Conservation (phyloP, 1,140 invertebrate genomes). For the Camponotus pennsylvanicus region DNA sequence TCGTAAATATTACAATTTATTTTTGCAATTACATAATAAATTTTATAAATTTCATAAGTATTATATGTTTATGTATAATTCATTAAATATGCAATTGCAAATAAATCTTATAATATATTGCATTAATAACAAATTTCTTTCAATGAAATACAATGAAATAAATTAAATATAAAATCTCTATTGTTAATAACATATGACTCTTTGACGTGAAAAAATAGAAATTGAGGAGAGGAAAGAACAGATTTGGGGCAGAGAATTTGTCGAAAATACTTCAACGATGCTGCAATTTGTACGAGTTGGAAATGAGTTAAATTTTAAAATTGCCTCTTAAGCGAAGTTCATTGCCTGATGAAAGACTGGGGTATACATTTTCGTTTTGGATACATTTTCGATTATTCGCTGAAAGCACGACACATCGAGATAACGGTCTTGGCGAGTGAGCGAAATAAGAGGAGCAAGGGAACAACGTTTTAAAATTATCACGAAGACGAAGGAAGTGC, state of each 20-base stretch:
- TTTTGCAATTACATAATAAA: background rate
- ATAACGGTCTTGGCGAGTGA: constrained; percentile 66
- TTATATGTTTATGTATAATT: no score
- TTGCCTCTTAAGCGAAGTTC: constrained; percentile 39
- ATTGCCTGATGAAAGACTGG: constrained; percentile 54
- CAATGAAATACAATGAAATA: no score
- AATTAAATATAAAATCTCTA: background rate
- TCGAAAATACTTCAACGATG: background rate
- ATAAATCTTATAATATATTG: no score
- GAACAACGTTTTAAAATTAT: constrained; percentile 68
- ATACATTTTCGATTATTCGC: constrained; percentile 42
- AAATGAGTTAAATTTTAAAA: constrained; percentile 51
- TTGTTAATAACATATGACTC: background rate
- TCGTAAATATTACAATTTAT: background rate
- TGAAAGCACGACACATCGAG: constrained; percentile 72
- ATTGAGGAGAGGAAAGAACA: background rate
- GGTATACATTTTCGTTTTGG: constrained; percentile 41
- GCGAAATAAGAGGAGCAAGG: constrained; percentile 19
- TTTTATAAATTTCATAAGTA: background rate
- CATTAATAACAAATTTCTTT: no score
- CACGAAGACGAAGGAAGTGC: constrained; percentile 41
- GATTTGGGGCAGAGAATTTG: background rate
- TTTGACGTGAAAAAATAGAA: background rate
- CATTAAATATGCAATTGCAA: no score
- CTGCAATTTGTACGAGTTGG: background rate